Percentiles rank a stretch among this genome's conserved stretches.
These are phyloP conservation scores for Himalopsyche tibetana DNA, from an alignment of 2,888 invertebrate species.

Conservation along the genomic window DNA sequence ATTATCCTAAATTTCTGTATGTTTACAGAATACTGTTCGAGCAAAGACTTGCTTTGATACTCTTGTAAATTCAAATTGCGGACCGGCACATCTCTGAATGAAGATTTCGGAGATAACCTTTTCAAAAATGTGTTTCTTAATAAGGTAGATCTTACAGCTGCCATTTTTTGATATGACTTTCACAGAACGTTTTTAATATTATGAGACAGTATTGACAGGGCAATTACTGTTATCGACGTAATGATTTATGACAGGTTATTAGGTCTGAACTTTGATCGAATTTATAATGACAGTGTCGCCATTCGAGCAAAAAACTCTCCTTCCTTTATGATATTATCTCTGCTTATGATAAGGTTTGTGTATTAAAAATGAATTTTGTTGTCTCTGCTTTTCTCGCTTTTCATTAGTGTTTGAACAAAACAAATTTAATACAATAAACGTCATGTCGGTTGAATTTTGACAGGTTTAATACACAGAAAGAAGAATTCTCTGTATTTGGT, in stretches of 20 bases:
- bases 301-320: not conserved
- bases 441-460: not conserved
- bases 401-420: slow-evolving; percentile 31
- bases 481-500: no score
- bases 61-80: slow-evolving; percentile 94
- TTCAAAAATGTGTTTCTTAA: slow-evolving; percentile 48
- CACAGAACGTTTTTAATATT: not conserved
- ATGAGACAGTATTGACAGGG: not conserved
- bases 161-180: slow-evolving; percentile 68
- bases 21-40: slow-evolving; percentile 90
- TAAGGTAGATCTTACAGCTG: slow-evolving; percentile 68
- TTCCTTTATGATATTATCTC: no score
- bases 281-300: not conserved
- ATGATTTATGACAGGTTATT: slow-evolving; percentile 28
- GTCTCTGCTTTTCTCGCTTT: not conserved
- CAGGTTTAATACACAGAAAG: not conserved
- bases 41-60: slow-evolving; percentile 96
- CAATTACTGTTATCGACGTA: slow-evolving; percentile 34
- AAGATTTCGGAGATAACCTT: slow-evolving; percentile 50
- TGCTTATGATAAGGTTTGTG: no score
- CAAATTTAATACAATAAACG: no score
- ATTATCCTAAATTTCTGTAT: slow-evolving; percentile 92
- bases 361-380: not conserved
- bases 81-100: slow-evolving; percentile 46
- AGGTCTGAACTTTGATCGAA: slow-evolving; percentile 14